These are phyloP conservation scores for Dromococcyx pavoninus DNA, from an alignment of 2,797 vertebrate genomes.

Conservation along the genomic window DNA sequence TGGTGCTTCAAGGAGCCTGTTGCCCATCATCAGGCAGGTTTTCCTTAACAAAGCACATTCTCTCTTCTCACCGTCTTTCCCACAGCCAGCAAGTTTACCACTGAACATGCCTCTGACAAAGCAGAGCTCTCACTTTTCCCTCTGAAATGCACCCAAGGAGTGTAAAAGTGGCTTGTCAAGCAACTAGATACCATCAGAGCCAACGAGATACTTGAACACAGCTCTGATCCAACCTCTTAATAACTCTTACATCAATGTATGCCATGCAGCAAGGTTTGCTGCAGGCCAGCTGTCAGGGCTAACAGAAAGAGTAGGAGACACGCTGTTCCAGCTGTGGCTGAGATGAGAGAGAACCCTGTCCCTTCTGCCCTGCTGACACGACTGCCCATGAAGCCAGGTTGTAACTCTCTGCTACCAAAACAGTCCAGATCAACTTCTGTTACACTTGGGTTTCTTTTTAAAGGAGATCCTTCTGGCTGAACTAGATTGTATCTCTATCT, in stretches of 20 bases:
- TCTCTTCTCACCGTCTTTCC: neutral
- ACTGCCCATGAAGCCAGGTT: neutral
- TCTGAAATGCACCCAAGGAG: neutral
- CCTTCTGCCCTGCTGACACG: rapidly evolving
- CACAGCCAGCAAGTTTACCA: neutral
- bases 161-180: neutral
- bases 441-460: neutral
- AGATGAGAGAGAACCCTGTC: rapidly evolving
- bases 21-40: neutral
- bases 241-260: neutral
- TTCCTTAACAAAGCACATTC: neutral
- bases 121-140: neutral
- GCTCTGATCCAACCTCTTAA: neutral
- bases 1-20: rapidly evolving
- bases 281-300: neutral
- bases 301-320: neutral
- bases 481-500: neutral
- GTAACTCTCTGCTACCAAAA: neutral
- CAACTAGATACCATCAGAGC: neutral
- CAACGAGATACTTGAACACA: neutral
- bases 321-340: neutral
- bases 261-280: neutral
- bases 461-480: neutral
- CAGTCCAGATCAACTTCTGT: neutral
- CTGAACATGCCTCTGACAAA: neutral